Conservation (phyloP, 2,888 invertebrate genomes). For the Cheilosia pagana region DNA sequence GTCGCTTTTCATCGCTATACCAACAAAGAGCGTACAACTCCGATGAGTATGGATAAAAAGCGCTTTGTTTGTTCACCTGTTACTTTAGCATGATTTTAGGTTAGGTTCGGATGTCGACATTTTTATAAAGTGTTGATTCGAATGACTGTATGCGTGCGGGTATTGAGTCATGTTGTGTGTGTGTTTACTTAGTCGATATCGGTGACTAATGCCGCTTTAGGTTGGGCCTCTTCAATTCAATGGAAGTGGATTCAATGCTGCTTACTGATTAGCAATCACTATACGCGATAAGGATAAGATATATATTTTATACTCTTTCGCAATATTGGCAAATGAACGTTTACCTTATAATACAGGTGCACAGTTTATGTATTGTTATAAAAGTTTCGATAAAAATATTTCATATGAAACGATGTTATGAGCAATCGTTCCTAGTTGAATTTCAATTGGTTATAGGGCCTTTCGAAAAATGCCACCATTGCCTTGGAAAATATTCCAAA, state of each 20-base stretch:
- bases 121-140: slow-evolving; percentile 7
- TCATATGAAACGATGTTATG: no score
- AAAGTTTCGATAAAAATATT: neutral
- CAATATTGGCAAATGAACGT: slow-evolving; percentile 25
- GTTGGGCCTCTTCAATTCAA: slow-evolving; percentile 17
- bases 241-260: slow-evolving; percentile 22
- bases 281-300: slow-evolving; percentile 14
- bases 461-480: no score
- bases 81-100: slow-evolving; percentile 33
- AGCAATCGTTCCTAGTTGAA: neutral
- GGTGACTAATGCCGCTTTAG: slow-evolving; percentile 43
- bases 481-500: no score
- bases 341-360: no score
- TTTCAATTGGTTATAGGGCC: no score
- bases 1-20: slow-evolving; percentile 10
- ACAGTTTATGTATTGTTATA: neutral
- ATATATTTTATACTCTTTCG: slow-evolving; percentile 18
- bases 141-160: slow-evolving; percentile 12
- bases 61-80: slow-evolving; percentile 30
- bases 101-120: slow-evolving; percentile 43
- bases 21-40: neutral
- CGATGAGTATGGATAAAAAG: slow-evolving; percentile 6
- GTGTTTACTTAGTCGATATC: slow-evolving; percentile 43
- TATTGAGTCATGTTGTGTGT: slow-evolving; percentile 47
- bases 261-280: slow-evolving; percentile 41